Conservation (phyloP, 2,888 invertebrate species). For the Patella depressa region DNA sequence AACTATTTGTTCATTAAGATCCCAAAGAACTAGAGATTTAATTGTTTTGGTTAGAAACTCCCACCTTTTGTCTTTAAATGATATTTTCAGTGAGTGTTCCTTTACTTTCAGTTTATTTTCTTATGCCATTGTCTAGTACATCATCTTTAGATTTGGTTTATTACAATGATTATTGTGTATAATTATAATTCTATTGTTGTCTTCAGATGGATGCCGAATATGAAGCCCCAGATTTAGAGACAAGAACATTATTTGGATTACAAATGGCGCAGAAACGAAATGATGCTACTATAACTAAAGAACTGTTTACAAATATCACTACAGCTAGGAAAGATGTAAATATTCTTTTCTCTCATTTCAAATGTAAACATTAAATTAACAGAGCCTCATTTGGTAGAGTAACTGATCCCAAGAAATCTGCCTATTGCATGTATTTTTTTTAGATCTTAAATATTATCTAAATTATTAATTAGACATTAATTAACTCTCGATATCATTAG, state of each 20-base stretch:
- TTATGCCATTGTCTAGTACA: neutral
- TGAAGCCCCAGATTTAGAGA: conserved; percentile 85
- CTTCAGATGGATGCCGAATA: conserved; percentile 88
- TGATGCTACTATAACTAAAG: conserved; percentile 84
- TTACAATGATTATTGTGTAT: neutral
- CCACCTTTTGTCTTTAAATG: neutral
- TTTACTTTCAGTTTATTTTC: neutral
- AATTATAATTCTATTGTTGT: neutral
- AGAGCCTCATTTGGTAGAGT: neutral
- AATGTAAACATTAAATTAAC: neutral
- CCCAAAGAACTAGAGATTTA: too few species aligned
- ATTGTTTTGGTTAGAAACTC: too few species aligned
- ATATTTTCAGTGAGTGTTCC: neutral
- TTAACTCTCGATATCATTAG: too few species aligned
- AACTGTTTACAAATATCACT: conserved; percentile 86
- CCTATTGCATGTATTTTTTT: too few species aligned
- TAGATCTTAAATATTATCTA: too few species aligned
- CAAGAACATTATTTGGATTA: conserved; percentile 86
- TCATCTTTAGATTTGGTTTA: neutral
- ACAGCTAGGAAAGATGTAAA: conserved; percentile 77
- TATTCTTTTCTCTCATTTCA: neutral
- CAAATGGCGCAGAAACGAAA: conserved; percentile 91
- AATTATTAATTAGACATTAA: too few species aligned
- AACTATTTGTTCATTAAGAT: too few species aligned
- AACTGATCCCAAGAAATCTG: neutral